These are phyloP conservation scores for Nasonovia ribisnigri DNA, from an alignment of 2,888 invertebrate species.

Conservation along the genomic window DNA sequence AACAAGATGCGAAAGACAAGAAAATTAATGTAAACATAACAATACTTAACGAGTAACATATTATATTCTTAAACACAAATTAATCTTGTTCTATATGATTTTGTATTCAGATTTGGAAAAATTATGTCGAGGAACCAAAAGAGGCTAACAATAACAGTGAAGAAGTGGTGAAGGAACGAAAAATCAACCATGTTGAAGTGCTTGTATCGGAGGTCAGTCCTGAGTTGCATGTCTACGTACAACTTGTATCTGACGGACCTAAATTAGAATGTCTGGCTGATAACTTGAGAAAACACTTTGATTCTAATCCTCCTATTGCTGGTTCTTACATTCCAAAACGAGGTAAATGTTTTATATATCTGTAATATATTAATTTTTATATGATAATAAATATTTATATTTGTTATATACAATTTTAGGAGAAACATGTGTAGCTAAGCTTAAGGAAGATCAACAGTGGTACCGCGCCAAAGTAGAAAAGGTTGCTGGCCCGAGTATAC, in stretches of 20 bases:
- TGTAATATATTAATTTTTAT: background rate
- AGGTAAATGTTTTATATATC: slow-evolving; percentile 75
- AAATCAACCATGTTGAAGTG: slow-evolving; percentile 86
- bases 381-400: no score
- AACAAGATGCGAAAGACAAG: slow-evolving; percentile 87
- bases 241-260: slow-evolving; percentile 86
- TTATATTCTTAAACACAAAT: slow-evolving; percentile 12
- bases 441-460: slow-evolving; percentile 90
- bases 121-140: slow-evolving; percentile 82
- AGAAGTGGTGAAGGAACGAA: no score
- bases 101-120: slow-evolving; percentile 73
- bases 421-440: slow-evolving; percentile 92
- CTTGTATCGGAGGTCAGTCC: slow-evolving; percentile 88
- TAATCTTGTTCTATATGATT: background rate
- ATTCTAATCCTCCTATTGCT: slow-evolving; percentile 85
- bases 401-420: no score
- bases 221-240: slow-evolving; percentile 88
- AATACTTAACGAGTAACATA: background rate
- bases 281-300: slow-evolving; percentile 89
- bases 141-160: no score
- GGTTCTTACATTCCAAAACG: slow-evolving; percentile 86
- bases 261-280: slow-evolving; percentile 89
- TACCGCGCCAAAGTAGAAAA: slow-evolving; percentile 95
- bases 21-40: slow-evolving; percentile 75
- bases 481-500: slow-evolving; percentile 78